Percentiles rank a stretch among this genome's conserved stretches.
Evolutionary conservation across 2,888 invertebrate species (phyloP).

Genomic region (Zeuzera pyrina): DNA sequence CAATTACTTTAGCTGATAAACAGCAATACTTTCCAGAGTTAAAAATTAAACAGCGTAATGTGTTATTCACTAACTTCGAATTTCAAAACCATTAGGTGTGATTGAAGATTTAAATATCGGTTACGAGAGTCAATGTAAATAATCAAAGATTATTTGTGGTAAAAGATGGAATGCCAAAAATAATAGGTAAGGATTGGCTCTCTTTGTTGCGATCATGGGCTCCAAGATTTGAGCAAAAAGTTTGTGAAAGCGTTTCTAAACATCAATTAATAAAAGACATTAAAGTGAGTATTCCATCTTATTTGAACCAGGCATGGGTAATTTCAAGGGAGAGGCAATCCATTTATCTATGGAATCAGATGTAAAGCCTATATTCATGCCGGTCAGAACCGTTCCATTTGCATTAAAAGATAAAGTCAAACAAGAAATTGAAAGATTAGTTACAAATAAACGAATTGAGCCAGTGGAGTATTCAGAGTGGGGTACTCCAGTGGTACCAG

Average conservation of each 20-base stretch:
- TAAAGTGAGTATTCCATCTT: too few species aligned
- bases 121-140: too few species aligned
- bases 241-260: too few species aligned
- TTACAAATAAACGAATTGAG: constrained; percentile 2
- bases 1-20: constrained; percentile 4
- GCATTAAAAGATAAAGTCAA: constrained; percentile 9
- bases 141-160: too few species aligned
- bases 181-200: too few species aligned
- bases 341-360: constrained; percentile 1
- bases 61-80: constrained; percentile 6
- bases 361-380: constrained; percentile 4
- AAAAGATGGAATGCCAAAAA: too few species aligned
- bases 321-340: constrained; percentile 7
- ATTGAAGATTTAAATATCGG: too few species aligned
- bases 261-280: too few species aligned
- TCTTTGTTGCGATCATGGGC: too few species aligned
- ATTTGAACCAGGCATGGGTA: too few species aligned
- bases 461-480: constrained; percentile 2
- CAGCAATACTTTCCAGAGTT: constrained; percentile 5
- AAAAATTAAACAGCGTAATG: constrained; percentile 1
- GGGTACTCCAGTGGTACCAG: constrained; percentile 7
- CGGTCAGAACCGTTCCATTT: constrained; percentile 5
- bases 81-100: constrained; percentile 2
- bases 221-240: too few species aligned
- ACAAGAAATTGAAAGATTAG: too few species aligned